Evolutionary conservation across 2,888 invertebrate species (phyloP), one percentile per base, ranked within the genome.

Genomic region (Hydroisotoma schaefferi): DNA sequence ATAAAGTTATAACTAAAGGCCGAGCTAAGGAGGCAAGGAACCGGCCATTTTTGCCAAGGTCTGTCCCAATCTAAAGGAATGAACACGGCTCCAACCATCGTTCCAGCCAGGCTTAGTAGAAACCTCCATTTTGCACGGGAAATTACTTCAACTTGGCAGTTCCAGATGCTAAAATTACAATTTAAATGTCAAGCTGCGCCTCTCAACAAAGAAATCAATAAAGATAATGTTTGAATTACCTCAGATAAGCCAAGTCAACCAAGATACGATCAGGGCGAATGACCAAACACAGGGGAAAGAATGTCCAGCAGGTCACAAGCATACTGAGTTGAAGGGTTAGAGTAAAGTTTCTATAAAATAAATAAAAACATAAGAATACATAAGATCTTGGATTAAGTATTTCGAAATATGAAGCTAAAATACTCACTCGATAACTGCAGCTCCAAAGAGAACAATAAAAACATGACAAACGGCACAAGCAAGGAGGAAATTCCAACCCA

Each of bases 21-120:
- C n/a, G 67, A 58, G 2, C 69, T 65, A n/a, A 62, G 20, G 0
- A 72, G n/a, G 20, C 64, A 67, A 12, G 72, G 69, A 55, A 70
- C 64, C 5, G 72, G 72, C 72, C 72, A 72, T 43, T 59, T 65
- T 49, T 72, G 72, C 90, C 92, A 94, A 0, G 88, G 87, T 49
- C 86, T 82, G 76, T 92, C 88, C 94, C 94, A 94, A 76, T 94
- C 94, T 29, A 94, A 78, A 0, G 94, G 93, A 68, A 94, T 88
- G 1, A 88, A 87, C 58, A 88, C 81, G 2, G 90, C 89, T 5
- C 92, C 90, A 1, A 88, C 74, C 91, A 92, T 93, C 4, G 89
- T 84, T 2, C 92, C 92, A 29, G 87, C 76, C 12, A 90, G 75
- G 0, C 85, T 83, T 56, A 82, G n/a, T 0, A 68, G 44, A 38